A percentile compares a stretch with the other conserved stretches of the same genome.
Evolutionary conservation across 37 sponge, comb jelly and placozoan species (phyloP).

Genomic region (Haliclona indistincta): DNA sequence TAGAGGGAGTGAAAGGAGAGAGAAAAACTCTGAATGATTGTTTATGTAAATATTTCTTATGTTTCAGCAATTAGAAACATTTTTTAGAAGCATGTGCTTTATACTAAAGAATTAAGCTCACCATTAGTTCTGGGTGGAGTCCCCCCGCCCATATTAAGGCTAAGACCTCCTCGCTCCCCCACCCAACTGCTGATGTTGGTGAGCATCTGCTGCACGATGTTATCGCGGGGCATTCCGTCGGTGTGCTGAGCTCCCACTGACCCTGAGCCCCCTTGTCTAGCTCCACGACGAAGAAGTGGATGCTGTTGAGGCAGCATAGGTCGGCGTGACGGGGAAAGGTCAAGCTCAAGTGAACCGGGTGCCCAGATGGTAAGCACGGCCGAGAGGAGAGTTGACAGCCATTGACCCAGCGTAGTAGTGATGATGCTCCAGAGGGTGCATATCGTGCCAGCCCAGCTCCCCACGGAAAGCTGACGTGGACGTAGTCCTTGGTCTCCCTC

Average conservation of each 20-base stretch:
- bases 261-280: background rate
- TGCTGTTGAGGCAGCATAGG: conserved; percentile 41
- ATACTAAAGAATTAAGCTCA: conserved; percentile 8
- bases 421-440: conserved; percentile 24
- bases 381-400: conserved; percentile 16
- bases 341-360: conserved; percentile 2
- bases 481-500: conserved; percentile 60
- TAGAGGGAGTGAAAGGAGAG: no score
- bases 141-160: conserved; percentile 21
- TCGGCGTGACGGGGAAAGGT: background rate
- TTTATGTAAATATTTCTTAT: no score
- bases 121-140: background rate
- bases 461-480: conserved; percentile 33
- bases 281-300: conserved; percentile 39
- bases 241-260: background rate
- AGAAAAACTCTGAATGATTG: no score
- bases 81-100: no score
- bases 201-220: conserved; percentile 44
- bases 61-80: no score
- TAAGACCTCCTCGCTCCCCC: conserved; percentile 28
- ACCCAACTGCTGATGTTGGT: conserved; percentile 47
- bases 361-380: conserved; percentile 52
- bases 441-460: background rate
- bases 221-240: background rate
- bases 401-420: background rate